Evolutionary conservation across 2,113 vertebrate genomes (phyloP).

Genomic region (Plectropomus leopardus): DNA sequence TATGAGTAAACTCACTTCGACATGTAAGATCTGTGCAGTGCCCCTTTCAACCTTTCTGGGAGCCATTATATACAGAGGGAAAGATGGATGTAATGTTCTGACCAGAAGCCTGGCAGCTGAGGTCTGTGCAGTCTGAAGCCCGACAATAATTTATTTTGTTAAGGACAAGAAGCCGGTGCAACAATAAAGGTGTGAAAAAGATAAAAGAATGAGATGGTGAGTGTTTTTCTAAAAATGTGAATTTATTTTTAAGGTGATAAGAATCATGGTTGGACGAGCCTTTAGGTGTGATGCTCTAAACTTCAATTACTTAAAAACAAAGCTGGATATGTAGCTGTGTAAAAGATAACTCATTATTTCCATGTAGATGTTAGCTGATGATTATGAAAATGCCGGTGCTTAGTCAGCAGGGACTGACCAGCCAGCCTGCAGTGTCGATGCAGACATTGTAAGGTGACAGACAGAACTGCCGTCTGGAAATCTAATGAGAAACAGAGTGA

Average conservation of each 20-base stretch:
- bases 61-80: background rate
- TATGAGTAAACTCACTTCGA: background rate
- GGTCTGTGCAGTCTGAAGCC: background rate
- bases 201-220: background rate
- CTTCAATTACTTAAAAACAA: background rate
- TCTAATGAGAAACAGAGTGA: conserved; percentile 35
- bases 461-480: conserved; percentile 41
- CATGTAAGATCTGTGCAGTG: background rate
- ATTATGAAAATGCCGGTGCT: conserved; percentile 29
- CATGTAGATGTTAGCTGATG: background rate
- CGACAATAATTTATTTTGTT: background rate
- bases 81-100: background rate
- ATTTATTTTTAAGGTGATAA: background rate
- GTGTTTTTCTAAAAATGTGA: background rate
- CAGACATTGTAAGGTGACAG: conserved; percentile 7
- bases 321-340: background rate
- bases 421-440: background rate
- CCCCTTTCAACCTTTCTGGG: background rate
- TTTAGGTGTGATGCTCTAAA: background rate
- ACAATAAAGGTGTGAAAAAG: background rate
- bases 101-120: background rate
- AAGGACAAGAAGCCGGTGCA: background rate
- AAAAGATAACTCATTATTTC: conserved; percentile 2
- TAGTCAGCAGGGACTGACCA: conserved; percentile 4
- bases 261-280: background rate